Evolutionary conservation across 1,140 invertebrate species (phyloP).

Genomic region (Pectinophora gossypiella): DNA sequence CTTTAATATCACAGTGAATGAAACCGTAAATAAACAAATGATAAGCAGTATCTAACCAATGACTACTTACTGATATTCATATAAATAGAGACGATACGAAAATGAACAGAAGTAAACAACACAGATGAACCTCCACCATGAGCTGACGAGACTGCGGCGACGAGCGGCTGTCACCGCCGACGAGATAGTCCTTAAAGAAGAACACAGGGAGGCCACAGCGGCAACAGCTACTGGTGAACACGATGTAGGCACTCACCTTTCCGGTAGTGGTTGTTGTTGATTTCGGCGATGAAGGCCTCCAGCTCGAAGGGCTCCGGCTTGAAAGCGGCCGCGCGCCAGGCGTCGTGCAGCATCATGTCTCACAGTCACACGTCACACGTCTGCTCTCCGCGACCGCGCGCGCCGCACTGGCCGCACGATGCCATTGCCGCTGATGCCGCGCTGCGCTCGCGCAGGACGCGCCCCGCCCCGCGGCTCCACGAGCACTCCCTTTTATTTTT

Average conservation of each 20-base stretch:
- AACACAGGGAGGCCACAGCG: no score
- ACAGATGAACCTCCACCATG: no score
- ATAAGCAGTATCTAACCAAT: no score
- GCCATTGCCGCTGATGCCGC: conserved; percentile 14
- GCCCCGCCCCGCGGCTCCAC: not conserved
- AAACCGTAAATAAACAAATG: no score
- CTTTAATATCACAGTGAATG: no score
- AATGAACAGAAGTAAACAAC: no score
- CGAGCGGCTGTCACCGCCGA: no score
- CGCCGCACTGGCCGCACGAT: conserved; percentile 10
- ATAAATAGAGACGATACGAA: no score
- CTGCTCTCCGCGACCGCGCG: conserved; percentile 14
- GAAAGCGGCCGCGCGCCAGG: conserved; percentile 32
- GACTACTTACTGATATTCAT: no score
- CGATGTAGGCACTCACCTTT: conserved; percentile 35
- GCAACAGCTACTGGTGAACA: no score
- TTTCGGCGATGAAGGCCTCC: conserved; percentile 52
- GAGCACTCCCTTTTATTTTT: conserved; percentile 11
- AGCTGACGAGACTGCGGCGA: no score
- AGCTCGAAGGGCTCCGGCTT: conserved; percentile 40
- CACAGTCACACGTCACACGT: conserved; percentile 21
- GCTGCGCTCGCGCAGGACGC: not conserved
- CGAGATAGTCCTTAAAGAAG: no score
- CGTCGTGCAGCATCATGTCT: conserved; percentile 50
- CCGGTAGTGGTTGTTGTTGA: conserved; percentile 46